Conservation (phyloP, 2,888 invertebrate species). For the Hirtodrosophila alboralis region DNA sequence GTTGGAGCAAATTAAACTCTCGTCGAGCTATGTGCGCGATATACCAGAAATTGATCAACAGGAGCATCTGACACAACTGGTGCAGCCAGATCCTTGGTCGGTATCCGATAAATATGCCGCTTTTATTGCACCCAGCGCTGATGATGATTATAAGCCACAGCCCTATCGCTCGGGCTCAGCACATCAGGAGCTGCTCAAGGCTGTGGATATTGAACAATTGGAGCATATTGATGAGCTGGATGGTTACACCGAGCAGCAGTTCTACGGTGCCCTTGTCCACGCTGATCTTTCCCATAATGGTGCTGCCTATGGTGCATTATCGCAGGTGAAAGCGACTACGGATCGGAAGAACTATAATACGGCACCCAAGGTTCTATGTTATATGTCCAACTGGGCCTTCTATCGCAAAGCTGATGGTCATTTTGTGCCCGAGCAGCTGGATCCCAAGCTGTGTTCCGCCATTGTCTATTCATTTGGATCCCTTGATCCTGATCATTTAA, state of each 20-base stretch:
- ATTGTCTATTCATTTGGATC: constrained; percentile 95
- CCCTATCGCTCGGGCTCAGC: constrained; percentile 83
- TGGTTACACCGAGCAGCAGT: constrained; percentile 55
- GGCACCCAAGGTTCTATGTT: constrained; percentile 89
- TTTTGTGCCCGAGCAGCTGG: constrained; percentile 93
- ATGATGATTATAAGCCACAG: constrained; percentile 71
- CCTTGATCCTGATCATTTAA: constrained; percentile 90
- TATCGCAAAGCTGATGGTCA: constrained; percentile 92
- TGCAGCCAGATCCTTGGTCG: constrained; percentile 66
- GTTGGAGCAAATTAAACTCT: background rate
- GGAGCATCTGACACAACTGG: constrained; percentile 35
- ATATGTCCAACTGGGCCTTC: constrained; percentile 95
- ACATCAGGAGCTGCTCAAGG: constrained; percentile 81
- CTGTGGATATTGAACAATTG: constrained; percentile 64
- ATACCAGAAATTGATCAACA: constrained; percentile 27
- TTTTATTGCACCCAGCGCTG: constrained; percentile 66
- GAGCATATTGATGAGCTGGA: constrained; percentile 72
- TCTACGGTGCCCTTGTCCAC: constrained; percentile 66
- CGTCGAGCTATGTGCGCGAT: constrained; percentile 40
- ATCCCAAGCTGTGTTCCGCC: constrained; percentile 93
- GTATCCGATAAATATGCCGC: constrained; percentile 80
- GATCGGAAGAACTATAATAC: constrained; percentile 72
- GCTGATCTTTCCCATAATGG: constrained; percentile 21
- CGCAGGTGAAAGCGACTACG: constrained; percentile 57
- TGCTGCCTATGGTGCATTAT: constrained; percentile 75